Evolutionary conservation across 2,888 invertebrate genomes (phyloP).

Genomic region (Cheilosia vernalis): DNA sequence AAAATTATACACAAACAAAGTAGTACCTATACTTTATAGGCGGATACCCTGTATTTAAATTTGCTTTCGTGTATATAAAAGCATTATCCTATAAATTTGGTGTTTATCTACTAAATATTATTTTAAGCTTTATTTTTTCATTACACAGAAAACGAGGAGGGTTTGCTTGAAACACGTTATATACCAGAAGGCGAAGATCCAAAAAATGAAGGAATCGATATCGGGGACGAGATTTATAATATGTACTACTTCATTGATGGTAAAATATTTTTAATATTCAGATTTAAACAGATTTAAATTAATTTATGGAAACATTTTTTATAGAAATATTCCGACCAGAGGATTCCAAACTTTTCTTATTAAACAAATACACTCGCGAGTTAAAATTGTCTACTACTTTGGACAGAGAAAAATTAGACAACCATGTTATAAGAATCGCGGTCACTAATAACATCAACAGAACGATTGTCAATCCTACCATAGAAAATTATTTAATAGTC

Average conservation of each 20-base stretch:
- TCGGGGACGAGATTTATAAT: constrained; percentile 81
- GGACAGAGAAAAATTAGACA: constrained; percentile 83
- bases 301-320: constrained; percentile 8
- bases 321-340: constrained; percentile 66
- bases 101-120: not conserved
- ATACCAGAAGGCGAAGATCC: constrained; percentile 83
- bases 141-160: constrained; percentile 77
- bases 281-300: not conserved
- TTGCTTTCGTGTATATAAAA: too few species aligned
- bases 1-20: too few species aligned
- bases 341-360: constrained; percentile 75
- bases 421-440: constrained; percentile 84
- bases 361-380: constrained; percentile 82
- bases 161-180: constrained; percentile 81
- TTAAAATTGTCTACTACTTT: constrained; percentile 82
- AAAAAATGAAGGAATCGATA: constrained; percentile 83
- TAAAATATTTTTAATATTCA: constrained; percentile 77
- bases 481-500: constrained; percentile 66
- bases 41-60: too few species aligned
- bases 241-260: constrained; percentile 84
- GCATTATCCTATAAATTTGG: too few species aligned
- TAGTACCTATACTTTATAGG: too few species aligned
- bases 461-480: constrained; percentile 66
- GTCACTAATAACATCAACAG: constrained; percentile 84
- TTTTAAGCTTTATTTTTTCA: not conserved